These are phyloP conservation scores for Anoplius nigerrimus DNA, from an alignment of 2,888 invertebrate species.

Conservation along the genomic window DNA sequence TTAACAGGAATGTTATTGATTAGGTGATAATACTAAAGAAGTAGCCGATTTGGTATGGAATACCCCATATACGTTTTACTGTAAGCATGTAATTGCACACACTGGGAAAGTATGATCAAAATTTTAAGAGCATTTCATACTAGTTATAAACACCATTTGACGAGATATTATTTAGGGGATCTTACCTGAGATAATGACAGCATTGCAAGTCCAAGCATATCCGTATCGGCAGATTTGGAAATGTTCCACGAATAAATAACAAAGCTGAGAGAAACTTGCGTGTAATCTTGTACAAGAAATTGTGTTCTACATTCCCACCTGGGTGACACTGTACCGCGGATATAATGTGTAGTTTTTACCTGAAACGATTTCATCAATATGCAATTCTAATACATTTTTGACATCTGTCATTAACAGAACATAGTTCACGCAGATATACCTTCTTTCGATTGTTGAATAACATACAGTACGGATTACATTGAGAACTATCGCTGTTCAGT, in stretches of 20 bases:
- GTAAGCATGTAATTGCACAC: not conserved
- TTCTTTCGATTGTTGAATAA: constrained; percentile 77
- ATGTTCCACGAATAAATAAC: constrained; percentile 77
- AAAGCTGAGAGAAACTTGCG: constrained; percentile 76
- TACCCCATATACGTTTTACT: not conserved
- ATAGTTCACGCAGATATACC: constrained; percentile 60
- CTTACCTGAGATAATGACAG: constrained; percentile 74
- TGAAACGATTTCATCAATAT: constrained; percentile 41
- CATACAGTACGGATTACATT: constrained; percentile 77
- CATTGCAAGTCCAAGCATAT: constrained; percentile 76
- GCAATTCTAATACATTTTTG: not conserved
- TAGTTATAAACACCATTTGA: no score
- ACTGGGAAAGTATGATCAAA: not conserved
- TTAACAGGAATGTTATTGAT: no score
- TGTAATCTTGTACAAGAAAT: constrained; percentile 76
- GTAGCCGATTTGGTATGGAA: no score
- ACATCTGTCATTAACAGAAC: no score
- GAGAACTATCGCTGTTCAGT: constrained; percentile 72
- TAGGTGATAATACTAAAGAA: no score
- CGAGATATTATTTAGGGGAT: not conserved
- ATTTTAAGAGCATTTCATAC: no score
- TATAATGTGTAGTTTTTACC: constrained; percentile 77
- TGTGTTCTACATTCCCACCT: constrained; percentile 76
- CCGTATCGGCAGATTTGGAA: constrained; percentile 75
- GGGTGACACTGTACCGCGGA: constrained; percentile 74